Evolutionary conservation across 1,140 invertebrate genomes (phyloP), one percentile per base, ranked within the genome.

Genomic region (Eumaeus atala): DNA sequence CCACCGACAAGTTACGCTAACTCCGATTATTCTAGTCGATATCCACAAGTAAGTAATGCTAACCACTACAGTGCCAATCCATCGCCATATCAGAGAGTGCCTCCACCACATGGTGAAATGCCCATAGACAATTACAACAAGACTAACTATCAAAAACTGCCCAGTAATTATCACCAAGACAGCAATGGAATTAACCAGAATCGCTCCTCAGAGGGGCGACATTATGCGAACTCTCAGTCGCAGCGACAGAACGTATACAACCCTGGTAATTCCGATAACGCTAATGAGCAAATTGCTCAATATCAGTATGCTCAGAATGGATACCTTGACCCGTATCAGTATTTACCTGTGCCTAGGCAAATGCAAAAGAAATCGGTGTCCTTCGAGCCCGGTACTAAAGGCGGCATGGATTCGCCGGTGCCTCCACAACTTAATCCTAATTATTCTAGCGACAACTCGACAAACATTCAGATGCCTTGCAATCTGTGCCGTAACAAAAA

Each of bases 401-500:
- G 89, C 12, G 88, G 89, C 49, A 80, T 79, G 53, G 90, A 91
- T 33, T 88, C 84, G 36, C 85, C 87, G n/a, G 72, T 88, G 53
- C 84, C 89, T 12, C 84, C 86, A 16, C 87, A 89, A 48, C 88
- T 89, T 71, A 78, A 82, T 42, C 76, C 78, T 11, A 76, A 76
- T 49, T 67, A 70, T 56, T 49, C 49, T 38, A 62, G 53, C 44
- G 69, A 70, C 63, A 70, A 44, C 67, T 70, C 56, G 80, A 77
- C n/a, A 70, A 88, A 79, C n/a, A 70, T 88, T 21, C 91, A 91
- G 72, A 83, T 85, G 21, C 89, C 89, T 21, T 97, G 95, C 78
- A 93, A 95, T 87, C 88, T 97, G 50, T 97, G 95, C 77, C 89
- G 94, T 18, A 96, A 96, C 72, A 95, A 95, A 72, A 89, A 90